phyloP scores from a whole-genome alignment of 2,797 vertebrate species.

The Gephyroberyx darwinii region DNA sequence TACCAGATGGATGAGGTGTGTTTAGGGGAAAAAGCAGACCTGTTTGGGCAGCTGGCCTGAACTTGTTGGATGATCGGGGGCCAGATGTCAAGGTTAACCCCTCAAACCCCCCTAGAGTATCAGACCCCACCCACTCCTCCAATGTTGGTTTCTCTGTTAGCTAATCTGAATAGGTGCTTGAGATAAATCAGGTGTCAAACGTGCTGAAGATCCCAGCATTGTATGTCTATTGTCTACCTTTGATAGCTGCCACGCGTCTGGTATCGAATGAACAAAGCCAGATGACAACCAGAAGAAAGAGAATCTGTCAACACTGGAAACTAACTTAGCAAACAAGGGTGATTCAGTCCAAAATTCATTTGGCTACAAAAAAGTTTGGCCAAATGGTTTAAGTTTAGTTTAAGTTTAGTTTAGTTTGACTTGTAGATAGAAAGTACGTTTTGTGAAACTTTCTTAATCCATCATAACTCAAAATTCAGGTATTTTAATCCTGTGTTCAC shows the following conservation, averaged over 20 bases:
- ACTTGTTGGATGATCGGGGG: constrained; percentile 66
- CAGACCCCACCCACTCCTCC: constrained; percentile 47
- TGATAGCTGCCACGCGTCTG: constrained; percentile 83
- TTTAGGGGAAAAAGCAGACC: constrained; percentile 68
- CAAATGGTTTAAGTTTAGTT: too few species aligned
- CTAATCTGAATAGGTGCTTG: constrained; percentile 77
- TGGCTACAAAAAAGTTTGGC: neutral
- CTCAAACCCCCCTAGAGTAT: constrained; percentile 49
- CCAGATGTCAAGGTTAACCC: constrained; percentile 80
- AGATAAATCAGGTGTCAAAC: constrained; percentile 79
- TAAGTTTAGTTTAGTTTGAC: too few species aligned
- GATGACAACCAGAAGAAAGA: constrained; percentile 69
- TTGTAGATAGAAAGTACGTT: too few species aligned
- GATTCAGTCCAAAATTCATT: neutral
- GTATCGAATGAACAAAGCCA: constrained; percentile 81
- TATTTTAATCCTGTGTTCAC: too few species aligned
- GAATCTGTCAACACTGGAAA: constrained; percentile 42
- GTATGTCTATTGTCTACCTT: constrained; percentile 74
- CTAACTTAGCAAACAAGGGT: constrained; percentile 22
- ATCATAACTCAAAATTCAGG: too few species aligned
- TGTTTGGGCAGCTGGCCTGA: constrained; percentile 71
- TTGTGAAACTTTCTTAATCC: too few species aligned
- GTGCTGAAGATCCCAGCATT: constrained; percentile 61
- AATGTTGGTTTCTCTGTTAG: constrained; percentile 58
- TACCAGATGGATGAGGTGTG: constrained; percentile 80